Percentiles rank a stretch among this genome's conserved stretches.
These are phyloP conservation scores for Varanus salvator DNA, from an alignment of 2,113 vertebrate genomes.

Conservation along the genomic window DNA sequence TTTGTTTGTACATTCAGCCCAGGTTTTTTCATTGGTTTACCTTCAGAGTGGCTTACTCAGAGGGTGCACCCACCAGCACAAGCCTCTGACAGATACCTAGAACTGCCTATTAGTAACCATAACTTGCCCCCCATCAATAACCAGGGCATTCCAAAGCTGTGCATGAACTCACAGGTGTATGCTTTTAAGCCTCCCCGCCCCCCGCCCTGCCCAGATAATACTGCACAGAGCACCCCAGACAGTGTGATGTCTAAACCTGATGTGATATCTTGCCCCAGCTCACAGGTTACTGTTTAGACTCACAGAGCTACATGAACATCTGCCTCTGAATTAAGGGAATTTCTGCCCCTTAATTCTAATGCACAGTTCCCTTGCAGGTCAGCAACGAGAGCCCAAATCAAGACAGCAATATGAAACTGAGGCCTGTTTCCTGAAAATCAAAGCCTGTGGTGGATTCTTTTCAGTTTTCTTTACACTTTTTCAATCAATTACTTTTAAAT, in stretches of 20 bases:
- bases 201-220: neutral
- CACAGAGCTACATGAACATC: conserved; percentile 38
- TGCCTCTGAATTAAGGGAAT: conserved; percentile 51
- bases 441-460: conserved; percentile 41
- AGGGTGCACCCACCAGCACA: neutral
- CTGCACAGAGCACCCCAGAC: neutral
- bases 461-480: conserved; percentile 51
- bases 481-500: conserved; percentile 50
- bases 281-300: conserved; percentile 29
- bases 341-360: conserved; percentile 39
- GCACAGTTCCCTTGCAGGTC: conserved; percentile 7
- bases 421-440: conserved; percentile 41
- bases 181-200: neutral
- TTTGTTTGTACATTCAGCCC: neutral
- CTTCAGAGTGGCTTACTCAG: neutral
- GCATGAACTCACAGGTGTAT: neutral
- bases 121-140: neutral
- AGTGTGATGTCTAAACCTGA: neutral
- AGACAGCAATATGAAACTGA: neutral
- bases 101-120: neutral
- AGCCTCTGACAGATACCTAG: neutral
- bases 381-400: conserved; percentile 21
- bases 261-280: neutral
- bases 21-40: neutral
- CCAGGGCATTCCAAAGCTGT: neutral